These are phyloP conservation scores for Morus bassanus DNA, from an alignment of 2,797 vertebrate genomes.

Conservation along the genomic window DNA sequence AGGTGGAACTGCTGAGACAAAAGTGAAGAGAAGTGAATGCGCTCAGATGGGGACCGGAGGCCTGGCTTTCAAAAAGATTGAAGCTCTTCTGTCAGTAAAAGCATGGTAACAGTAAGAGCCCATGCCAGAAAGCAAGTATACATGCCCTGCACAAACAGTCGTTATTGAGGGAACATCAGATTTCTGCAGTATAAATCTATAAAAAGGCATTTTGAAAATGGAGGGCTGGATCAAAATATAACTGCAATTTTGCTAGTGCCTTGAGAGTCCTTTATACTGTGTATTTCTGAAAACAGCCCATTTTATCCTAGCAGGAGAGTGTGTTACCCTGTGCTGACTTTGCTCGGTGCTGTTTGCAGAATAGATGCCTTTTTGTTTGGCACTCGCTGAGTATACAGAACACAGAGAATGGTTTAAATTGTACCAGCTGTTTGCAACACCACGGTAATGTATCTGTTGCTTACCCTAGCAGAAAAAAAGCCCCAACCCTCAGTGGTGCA, in stretches of 20 bases:
- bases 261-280: neutral
- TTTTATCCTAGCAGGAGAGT: neutral
- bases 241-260: neutral
- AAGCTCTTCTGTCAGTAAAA: neutral
- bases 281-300: neutral
- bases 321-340: neutral
- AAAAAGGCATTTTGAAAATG: neutral
- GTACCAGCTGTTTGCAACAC: neutral
- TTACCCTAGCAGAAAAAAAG: neutral
- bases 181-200: neutral
- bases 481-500: neutral
- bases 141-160: neutral
- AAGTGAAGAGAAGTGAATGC: neutral
- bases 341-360: neutral
- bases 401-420: neutral
- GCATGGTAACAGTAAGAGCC: neutral
- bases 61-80: neutral
- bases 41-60: neutral
- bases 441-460: neutral
- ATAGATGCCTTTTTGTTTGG: neutral
- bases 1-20: neutral
- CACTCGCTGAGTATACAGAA: neutral
- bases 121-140: neutral
- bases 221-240: neutral
- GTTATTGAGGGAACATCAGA: neutral